Evolutionary conservation across 2,113 vertebrate species (phyloP).

Genomic region (Protomyctophum bolini): DNA sequence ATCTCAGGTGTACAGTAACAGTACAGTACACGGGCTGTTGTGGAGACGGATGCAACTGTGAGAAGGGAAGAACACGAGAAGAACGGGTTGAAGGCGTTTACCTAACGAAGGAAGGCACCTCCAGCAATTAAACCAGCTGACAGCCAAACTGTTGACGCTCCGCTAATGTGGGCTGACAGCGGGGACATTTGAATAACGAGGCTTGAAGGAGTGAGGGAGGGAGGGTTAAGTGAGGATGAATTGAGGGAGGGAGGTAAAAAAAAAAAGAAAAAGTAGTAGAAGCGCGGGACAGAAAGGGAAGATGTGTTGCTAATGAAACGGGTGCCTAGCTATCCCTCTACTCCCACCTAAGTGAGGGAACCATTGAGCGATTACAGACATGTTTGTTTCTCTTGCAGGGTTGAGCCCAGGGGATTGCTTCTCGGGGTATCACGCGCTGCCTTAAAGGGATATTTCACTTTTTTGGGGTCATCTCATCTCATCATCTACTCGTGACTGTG

Average conservation of each 20-base stretch:
- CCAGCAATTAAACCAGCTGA: conserved; percentile 82
- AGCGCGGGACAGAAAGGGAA: conserved; percentile 43
- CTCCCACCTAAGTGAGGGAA: conserved; percentile 49
- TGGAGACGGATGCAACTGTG: conserved; percentile 59
- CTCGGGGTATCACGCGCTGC: conserved; percentile 40
- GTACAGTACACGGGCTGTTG: conserved; percentile 65
- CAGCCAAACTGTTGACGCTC: conserved; percentile 72
- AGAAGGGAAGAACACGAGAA: conserved; percentile 66
- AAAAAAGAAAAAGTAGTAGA: not conserved
- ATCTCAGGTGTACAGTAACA: not conserved
- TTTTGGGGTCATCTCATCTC: too few relatives aligned
- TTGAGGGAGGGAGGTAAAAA: not conserved
- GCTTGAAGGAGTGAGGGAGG: conserved; percentile 68
- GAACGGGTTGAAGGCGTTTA: conserved; percentile 68
- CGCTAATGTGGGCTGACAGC: conserved; percentile 82
- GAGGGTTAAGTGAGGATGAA: conserved; percentile 31
- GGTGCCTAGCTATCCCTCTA: conserved; percentile 71
- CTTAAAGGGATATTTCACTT: conserved; percentile 32
- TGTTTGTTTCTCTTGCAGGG: conserved; percentile 53
- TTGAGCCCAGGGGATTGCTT: conserved; percentile 38
- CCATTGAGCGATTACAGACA: conserved; percentile 74
- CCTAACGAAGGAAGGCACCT: conserved; percentile 81
- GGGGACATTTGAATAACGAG: conserved; percentile 83
- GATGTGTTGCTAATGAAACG: conserved; percentile 79
- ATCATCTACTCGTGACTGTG: too few relatives aligned